Conservation (phyloP, 2,888 invertebrate species). For the Volucella zonaria region DNA sequence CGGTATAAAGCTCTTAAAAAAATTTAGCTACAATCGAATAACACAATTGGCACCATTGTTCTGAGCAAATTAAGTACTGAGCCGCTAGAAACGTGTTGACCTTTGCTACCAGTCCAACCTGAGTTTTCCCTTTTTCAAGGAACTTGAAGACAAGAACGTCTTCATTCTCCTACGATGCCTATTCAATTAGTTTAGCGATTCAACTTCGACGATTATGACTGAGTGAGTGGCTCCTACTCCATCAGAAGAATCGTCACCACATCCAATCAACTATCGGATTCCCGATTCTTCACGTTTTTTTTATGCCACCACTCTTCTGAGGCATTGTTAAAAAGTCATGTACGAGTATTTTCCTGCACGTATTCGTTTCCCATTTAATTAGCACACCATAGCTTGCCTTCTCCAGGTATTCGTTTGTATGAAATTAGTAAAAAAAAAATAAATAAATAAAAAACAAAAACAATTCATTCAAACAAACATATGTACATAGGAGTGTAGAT, state of each 20-base stretch:
- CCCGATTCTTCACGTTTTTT: constrained; percentile 30
- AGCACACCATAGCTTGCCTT: constrained; percentile 51
- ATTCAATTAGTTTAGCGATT: constrained; percentile 54
- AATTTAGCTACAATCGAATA: no score
- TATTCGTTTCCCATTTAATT: constrained; percentile 59
- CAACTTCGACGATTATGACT: constrained; percentile 42
- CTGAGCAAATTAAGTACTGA: no score
- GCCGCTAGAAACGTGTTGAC: no score
- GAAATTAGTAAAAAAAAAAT: constrained; percentile 31
- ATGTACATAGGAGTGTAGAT: not conserved
- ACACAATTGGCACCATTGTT: no score
- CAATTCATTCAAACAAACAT: constrained; percentile 21
- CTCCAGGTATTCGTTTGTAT: constrained; percentile 27
- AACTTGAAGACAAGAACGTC: not conserved
- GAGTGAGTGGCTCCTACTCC: constrained; percentile 41
- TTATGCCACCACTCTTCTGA: not conserved
- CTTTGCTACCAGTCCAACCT: no score
- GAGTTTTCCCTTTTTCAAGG: not conserved
- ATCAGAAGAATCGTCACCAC: constrained; percentile 45
- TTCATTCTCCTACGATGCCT: constrained; percentile 11
- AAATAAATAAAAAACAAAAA: not conserved
- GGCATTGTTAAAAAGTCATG: constrained; percentile 46
- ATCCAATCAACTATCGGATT: constrained; percentile 45
- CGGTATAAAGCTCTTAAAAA: no score
- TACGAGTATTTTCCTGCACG: constrained; percentile 23